These are phyloP conservation scores for Neosalanx taihuensis DNA, from an alignment of 2,797 vertebrate species.

Conservation along the genomic window DNA sequence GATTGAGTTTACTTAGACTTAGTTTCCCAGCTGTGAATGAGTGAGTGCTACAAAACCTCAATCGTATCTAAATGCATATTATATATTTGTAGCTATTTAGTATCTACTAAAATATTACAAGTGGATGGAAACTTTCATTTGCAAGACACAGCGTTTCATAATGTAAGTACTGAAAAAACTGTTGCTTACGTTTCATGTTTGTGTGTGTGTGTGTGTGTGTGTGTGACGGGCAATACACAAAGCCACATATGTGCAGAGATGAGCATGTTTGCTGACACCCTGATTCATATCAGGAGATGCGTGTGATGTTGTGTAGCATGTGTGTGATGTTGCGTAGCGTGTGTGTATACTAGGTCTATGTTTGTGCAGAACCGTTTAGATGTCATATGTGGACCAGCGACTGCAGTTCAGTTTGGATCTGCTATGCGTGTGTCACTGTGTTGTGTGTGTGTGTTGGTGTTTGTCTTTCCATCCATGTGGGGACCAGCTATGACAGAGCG, in stretches of 20 bases:
- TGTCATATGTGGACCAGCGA: constrained; percentile 51
- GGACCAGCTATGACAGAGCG: constrained; percentile 22
- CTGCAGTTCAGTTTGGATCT: constrained; percentile 28
- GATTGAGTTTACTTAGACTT: too few relatives aligned
- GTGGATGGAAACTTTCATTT: too few relatives aligned
- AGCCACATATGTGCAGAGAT: constrained; percentile 49
- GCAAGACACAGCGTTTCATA: not conserved
- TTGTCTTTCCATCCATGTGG: constrained; percentile 34
- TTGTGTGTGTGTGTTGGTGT: not conserved
- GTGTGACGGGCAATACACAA: constrained; percentile 22
- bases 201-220: constrained; percentile 2
- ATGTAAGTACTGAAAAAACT: not conserved
- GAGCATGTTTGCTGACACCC: constrained; percentile 20
- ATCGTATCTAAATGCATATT: too few relatives aligned
- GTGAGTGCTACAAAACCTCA: too few relatives aligned
- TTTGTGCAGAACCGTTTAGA: constrained; percentile 17
- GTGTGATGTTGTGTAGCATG: constrained; percentile 16
- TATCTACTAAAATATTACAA: too few relatives aligned
- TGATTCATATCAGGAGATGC: constrained; percentile 42
- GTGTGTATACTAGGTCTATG: constrained; percentile 24
- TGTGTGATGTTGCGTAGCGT: constrained; percentile 17
- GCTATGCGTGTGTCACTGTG: constrained; percentile 10
- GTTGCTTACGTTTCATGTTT: not conserved
- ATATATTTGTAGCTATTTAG: too few relatives aligned
- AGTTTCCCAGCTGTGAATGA: too few relatives aligned